These are phyloP conservation scores for Oceanodroma leucorhoa DNA, from an alignment of 2,797 vertebrate species.

Conservation along the genomic window DNA sequence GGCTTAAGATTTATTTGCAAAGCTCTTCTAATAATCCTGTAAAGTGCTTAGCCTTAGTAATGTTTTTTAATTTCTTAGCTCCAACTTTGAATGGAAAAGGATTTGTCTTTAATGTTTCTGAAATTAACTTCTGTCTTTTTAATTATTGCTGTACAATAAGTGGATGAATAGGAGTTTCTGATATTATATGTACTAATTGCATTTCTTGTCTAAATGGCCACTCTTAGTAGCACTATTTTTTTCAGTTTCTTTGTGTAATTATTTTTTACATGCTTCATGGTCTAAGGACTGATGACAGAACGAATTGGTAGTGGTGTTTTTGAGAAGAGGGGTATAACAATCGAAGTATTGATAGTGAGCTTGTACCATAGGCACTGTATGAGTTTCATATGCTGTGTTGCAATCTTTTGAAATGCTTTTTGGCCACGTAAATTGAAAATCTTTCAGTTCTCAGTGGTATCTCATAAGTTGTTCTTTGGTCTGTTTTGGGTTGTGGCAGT, in stretches of 20 bases:
- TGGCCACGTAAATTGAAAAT: background rate
- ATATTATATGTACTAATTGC: background rate
- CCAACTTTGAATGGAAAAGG: background rate
- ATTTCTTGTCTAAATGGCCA: background rate
- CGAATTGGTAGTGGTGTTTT: background rate
- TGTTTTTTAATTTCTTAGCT: background rate
- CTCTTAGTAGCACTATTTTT: background rate
- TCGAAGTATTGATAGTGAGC: background rate
- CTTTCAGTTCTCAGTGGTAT: background rate
- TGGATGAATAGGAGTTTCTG: background rate
- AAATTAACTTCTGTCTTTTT: background rate
- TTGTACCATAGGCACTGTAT: background rate
- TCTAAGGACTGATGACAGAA: background rate
- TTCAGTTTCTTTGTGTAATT: background rate
- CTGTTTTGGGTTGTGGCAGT: background rate
- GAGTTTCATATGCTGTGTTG: background rate
- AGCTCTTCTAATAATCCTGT: constrained; percentile 16
- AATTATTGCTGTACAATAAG: background rate
- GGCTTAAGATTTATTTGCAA: constrained; percentile 21
- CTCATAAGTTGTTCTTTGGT: background rate
- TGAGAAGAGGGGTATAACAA: background rate
- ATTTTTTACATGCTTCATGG: background rate
- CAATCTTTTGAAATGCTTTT: background rate
- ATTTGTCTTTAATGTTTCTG: background rate
- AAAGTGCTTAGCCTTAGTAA: background rate